phyloP scores from a whole-genome alignment of 1,140 invertebrate genomes.

The Condylostylus longicornis region DNA sequence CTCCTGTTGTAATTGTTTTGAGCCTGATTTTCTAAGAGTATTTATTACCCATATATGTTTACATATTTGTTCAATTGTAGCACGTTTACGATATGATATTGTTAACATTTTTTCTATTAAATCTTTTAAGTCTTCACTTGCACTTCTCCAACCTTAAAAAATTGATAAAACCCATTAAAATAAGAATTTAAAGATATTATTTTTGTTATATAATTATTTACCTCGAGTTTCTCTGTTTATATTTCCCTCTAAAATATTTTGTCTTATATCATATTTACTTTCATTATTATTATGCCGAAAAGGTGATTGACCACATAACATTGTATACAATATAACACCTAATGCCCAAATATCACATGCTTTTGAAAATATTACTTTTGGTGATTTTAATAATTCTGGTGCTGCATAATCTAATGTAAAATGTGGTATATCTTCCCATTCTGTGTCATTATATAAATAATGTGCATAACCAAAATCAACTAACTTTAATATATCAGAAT shows the following conservation, averaged over 20 bases:
- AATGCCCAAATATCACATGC: slow-evolving; percentile 83
- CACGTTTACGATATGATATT: slow-evolving; percentile 53
- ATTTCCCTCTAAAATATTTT: slow-evolving; percentile 49
- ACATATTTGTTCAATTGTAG: slow-evolving; percentile 50
- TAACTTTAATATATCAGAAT: slow-evolving; percentile 57
- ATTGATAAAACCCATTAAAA: slow-evolving; percentile 50
- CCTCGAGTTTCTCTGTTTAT: no score
- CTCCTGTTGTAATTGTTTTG: no score
- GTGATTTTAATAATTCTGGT: slow-evolving; percentile 59
- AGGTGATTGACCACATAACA: slow-evolving; percentile 68
- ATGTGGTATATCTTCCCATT: slow-evolving; percentile 62
- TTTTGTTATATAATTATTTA: no score
- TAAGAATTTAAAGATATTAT: no score
- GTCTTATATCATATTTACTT: background rate
- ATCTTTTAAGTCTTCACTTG: slow-evolving; percentile 54
- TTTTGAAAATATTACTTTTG: slow-evolving; percentile 56
- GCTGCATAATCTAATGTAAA: slow-evolving; percentile 82
- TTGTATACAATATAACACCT: slow-evolving; percentile 74
- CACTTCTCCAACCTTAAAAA: slow-evolving; percentile 49
- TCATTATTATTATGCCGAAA: slow-evolving; percentile 37
- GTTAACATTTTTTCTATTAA: slow-evolving; percentile 62
- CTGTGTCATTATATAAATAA: slow-evolving; percentile 17
- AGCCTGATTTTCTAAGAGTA: background rate
- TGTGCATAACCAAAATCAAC: slow-evolving; percentile 85
- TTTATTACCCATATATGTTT: slow-evolving; percentile 47